Base-by-base conservation (phyloP, 1,140 invertebrate species). In the Chrysoperla carnea region DNA sequence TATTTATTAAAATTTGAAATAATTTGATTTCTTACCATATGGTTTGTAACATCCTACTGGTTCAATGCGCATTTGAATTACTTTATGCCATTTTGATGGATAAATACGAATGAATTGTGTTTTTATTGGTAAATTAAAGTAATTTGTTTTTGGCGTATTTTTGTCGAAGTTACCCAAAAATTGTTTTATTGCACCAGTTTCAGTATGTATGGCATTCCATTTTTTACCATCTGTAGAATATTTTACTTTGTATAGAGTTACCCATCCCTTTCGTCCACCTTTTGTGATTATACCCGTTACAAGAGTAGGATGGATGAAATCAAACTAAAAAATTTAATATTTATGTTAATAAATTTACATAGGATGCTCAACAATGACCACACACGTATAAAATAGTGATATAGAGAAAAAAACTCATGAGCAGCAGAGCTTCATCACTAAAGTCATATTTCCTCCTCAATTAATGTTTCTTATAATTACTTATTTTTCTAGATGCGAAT, bases 281-380 rank as follows among this genome's bases (percentile, higher is more conserved):
- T 78, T 78, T 0, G 81, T 88, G n/a, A 72, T 67, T 8, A 91
- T 61, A 39, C 83, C 86, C 7, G 84, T 86, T 7, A 90, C 56
- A 53, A 79, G 81, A 17, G 80, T 69, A 1, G 74, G 69, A 27
- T 74, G 73, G n/a, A 75, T 55, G 54, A 90, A 87, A 58, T 89
- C 77, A 55, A 90, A 78, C 68, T 83, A 57, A 11, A 65, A 54
- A 48, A 35, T 37, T 46, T 43, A 44, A 23, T n/a, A n/a, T n/a
- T n/a, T n/a, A n/a, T n/a, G n/a, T n/a, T n/a, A n/a, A n/a, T n/a
- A n/a, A n/a, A n/a, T n/a, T n/a, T n/a, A n/a, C n/a, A n/a, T n/a
- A n/a, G n/a, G n/a, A n/a, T n/a, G n/a, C n/a, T n/a, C n/a, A n/a
- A n/a, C n/a, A n/a, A n/a, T n/a, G n/a, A n/a, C n/a, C n/a, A n/a